Conservation (phyloP, 2,113 vertebrate genomes). For the Etheostoma spectabile region DNA sequence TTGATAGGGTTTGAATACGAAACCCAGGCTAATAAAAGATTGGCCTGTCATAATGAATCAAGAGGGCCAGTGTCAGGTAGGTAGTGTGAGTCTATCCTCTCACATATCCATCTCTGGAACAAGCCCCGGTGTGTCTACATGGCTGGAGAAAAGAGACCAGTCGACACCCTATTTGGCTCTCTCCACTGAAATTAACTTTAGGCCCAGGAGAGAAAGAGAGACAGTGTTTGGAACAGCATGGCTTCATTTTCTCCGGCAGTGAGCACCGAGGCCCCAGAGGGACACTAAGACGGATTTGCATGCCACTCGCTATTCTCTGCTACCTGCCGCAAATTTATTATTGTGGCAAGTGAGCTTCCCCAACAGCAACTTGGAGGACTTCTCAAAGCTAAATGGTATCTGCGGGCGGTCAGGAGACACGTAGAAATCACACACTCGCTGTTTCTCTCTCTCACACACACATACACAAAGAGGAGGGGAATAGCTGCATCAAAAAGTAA, state of each 20-base stretch:
- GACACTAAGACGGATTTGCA: slow-evolving; percentile 86
- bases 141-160: slow-evolving; percentile 68
- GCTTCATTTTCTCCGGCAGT: slow-evolving; percentile 81
- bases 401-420: slow-evolving; percentile 76
- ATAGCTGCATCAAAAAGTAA: slow-evolving; percentile 79
- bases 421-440: slow-evolving; percentile 60
- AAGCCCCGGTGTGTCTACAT: slow-evolving; percentile 59
- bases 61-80: slow-evolving; percentile 80
- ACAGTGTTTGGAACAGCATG: slow-evolving; percentile 76
- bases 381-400: slow-evolving; percentile 81
- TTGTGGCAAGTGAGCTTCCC: slow-evolving; percentile 83
- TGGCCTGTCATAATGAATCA: slow-evolving; percentile 88
- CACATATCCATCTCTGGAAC: slow-evolving; percentile 80
- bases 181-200: slow-evolving; percentile 81
- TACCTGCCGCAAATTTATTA: slow-evolving; percentile 85
- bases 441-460: slow-evolving; percentile 29
- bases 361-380: slow-evolving; percentile 82
- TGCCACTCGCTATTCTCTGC: slow-evolving; percentile 81
- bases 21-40: slow-evolving; percentile 86
- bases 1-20: slow-evolving; percentile 84
- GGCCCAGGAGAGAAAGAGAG: slow-evolving; percentile 76
- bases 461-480: slow-evolving; percentile 42
- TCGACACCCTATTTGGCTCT: slow-evolving; percentile 69
- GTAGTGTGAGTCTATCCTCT: slow-evolving; percentile 83
- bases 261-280: slow-evolving; percentile 80